Conservation (phyloP, 2,113 vertebrate species). For the Thamnophis sirtalis region DNA sequence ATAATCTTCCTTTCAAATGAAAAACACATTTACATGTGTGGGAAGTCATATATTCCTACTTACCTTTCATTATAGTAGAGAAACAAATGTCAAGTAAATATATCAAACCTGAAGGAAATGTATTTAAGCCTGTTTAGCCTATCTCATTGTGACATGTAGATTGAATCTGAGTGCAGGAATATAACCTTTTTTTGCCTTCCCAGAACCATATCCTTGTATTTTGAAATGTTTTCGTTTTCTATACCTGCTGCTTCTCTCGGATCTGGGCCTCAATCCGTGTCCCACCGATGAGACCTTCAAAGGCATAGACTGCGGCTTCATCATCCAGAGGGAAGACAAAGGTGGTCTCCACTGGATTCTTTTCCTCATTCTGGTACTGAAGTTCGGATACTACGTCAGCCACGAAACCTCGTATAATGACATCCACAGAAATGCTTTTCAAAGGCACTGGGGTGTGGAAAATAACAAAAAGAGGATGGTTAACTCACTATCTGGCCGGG, state of each 20-base stretch:
- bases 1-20: neutral
- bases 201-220: neutral
- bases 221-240: neutral
- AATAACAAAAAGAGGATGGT: neutral
- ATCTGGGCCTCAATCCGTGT: conserved; percentile 73
- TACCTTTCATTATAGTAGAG: neutral
- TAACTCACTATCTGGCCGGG: neutral
- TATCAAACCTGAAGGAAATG: neutral
- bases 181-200: neutral
- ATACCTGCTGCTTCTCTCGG: conserved; percentile 74
- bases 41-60: neutral
- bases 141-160: neutral
- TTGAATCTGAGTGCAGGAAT: neutral
- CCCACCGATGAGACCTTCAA: conserved; percentile 74
- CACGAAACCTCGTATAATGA: conserved; percentile 75
- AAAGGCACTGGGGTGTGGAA: conserved; percentile 70
- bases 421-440: conserved; percentile 71
- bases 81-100: neutral
- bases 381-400: conserved; percentile 76
- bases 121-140: neutral
- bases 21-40: neutral
- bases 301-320: conserved; percentile 77
- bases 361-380: conserved; percentile 77
- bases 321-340: conserved; percentile 83
- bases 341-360: conserved; percentile 70